phyloP scores from a whole-genome alignment of 2,797 vertebrate species.

The Mergus octosetaceus region DNA sequence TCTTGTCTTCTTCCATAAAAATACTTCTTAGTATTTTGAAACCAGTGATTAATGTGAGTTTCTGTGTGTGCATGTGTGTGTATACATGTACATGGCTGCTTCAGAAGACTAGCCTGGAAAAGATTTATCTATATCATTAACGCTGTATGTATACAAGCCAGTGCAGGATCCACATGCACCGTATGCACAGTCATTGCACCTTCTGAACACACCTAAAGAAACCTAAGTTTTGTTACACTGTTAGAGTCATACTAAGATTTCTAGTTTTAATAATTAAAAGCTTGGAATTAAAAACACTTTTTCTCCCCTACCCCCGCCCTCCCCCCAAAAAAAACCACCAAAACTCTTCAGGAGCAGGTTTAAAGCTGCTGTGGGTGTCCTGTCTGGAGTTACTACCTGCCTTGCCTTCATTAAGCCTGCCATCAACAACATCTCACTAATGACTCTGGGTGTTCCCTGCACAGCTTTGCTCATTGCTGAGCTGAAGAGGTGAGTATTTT shows the following conservation, averaged over 20 bases:
- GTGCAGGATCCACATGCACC: neutral
- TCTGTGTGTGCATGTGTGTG: accelerated
- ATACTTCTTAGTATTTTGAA: neutral
- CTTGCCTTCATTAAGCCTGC: slow-evolving; percentile 95
- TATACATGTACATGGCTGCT: neutral
- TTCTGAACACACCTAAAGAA: neutral
- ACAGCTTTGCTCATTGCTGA: slow-evolving; percentile 90
- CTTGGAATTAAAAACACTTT: neutral
- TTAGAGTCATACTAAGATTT: neutral
- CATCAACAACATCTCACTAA: slow-evolving; percentile 94
- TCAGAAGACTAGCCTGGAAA: neutral
- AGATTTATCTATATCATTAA: neutral
- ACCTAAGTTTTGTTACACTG: neutral
- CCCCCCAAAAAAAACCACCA: neutral
- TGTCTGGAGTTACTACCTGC: slow-evolving; percentile 92
- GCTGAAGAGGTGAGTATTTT: slow-evolving; percentile 87
- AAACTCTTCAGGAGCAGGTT: slow-evolving; percentile 86
- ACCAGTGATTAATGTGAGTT: neutral
- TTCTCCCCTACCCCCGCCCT: neutral
- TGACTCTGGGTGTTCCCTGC: slow-evolving; percentile 96
- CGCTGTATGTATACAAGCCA: neutral
- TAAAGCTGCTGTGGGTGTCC: slow-evolving; percentile 91
- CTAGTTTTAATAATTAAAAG: neutral
- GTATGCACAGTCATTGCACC: neutral
- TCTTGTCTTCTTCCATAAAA: neutral